phyloP scores from a whole-genome alignment of 1,140 invertebrate species.

The Drosophila mojavensis region DNA sequence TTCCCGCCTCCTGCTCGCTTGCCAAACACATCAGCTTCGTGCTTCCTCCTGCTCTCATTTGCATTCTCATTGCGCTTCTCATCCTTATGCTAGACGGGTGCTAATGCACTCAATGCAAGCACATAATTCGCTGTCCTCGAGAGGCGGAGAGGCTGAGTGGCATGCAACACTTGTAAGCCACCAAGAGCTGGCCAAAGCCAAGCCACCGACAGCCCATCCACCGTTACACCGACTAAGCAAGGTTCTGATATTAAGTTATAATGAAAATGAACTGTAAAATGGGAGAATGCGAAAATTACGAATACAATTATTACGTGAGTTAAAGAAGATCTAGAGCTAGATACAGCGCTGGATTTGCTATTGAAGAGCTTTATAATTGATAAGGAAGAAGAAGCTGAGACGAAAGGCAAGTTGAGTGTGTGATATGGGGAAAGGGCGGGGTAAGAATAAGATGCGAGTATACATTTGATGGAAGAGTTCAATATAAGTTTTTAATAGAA shows the following conservation, averaged over 20 bases:
- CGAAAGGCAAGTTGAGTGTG: too few species aligned
- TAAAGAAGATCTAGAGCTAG: too few species aligned
- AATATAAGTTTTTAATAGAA: too few species aligned
- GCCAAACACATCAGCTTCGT: slow-evolving; percentile 4
- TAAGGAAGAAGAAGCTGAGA: too few species aligned
- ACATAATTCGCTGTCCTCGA: slow-evolving; percentile 78
- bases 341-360: too few species aligned
- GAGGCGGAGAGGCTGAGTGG: slow-evolving; percentile 48
- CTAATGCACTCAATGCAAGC: slow-evolving; percentile 78
- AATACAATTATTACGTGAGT: background rate
- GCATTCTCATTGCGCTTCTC: slow-evolving; percentile 17
- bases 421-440: background rate
- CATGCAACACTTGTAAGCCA: slow-evolving; percentile 60
- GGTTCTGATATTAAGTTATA: slow-evolving; percentile 1
- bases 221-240: slow-evolving; percentile 51
- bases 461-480: background rate
- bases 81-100: slow-evolving; percentile 49
- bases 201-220: slow-evolving; percentile 11
- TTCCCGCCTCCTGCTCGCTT: background rate
- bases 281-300: background rate
- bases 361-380: too few species aligned
- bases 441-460: background rate
- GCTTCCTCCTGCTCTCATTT: slow-evolving; percentile 19
- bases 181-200: slow-evolving; percentile 42
- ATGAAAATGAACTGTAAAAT: background rate